These are phyloP conservation scores for Pteromalus puparum DNA, from an alignment of 1,140 invertebrate genomes.

Conservation along the genomic window DNA sequence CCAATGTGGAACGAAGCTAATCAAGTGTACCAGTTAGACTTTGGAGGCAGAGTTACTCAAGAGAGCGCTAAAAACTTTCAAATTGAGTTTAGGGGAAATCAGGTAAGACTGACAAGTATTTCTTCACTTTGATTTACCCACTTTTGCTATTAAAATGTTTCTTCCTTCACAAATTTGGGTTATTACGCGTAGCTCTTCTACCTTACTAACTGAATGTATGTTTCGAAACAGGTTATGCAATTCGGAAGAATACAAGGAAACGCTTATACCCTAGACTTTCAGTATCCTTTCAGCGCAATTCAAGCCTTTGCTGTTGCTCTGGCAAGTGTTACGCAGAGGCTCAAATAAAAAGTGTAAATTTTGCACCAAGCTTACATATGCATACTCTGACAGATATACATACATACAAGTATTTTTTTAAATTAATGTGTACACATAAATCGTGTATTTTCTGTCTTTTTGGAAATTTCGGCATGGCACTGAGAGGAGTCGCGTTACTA, in stretches of 20 bases:
- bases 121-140: background rate
- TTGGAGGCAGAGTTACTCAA: slow-evolving; percentile 98
- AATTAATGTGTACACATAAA: slow-evolving; percentile 42
- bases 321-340: slow-evolving; percentile 98
- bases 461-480: slow-evolving; percentile 14
- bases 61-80: slow-evolving; percentile 99
- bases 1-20: slow-evolving; percentile 99
- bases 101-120: slow-evolving; percentile 79
- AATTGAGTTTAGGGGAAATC: slow-evolving; percentile 97
- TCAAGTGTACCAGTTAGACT: slow-evolving; percentile 99
- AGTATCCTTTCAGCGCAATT: slow-evolving; percentile 98
- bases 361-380: slow-evolving; percentile 15
- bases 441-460: slow-evolving; percentile 17
- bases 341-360: slow-evolving; percentile 85
- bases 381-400: slow-evolving; percentile 32
- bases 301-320: slow-evolving; percentile 99
- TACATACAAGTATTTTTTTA: slow-evolving; percentile 45
- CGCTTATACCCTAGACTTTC: slow-evolving; percentile 98
- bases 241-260: slow-evolving; percentile 99
- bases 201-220: slow-evolving; percentile 39
- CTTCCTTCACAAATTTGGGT: too few species aligned
- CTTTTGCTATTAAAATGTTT: background rate
- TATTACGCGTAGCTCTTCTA: too few species aligned
- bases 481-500: background rate
- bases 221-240: slow-evolving; percentile 93